These are phyloP conservation scores for Oasisia sp. DNA, from an alignment of 2,888 invertebrate species.

Conservation along the genomic window DNA sequence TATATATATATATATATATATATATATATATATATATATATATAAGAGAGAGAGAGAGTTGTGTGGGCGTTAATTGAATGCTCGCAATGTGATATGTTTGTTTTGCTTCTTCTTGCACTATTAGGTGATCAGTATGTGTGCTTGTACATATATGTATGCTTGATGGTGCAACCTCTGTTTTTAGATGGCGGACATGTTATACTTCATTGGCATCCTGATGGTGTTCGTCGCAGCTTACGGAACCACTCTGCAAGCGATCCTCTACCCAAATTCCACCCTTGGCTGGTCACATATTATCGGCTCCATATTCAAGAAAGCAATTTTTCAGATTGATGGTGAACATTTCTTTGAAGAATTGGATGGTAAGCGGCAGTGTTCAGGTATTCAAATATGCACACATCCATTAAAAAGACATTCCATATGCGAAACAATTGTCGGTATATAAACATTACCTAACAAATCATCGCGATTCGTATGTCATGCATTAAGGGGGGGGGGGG, in stretches of 20 bases:
- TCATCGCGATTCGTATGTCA: too few species aligned
- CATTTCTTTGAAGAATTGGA: constrained; percentile 63
- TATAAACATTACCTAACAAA: too few species aligned
- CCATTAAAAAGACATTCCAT: too few species aligned
- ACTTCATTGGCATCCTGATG: constrained; percentile 62
- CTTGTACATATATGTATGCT: background rate
- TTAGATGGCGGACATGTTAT: constrained; percentile 61
- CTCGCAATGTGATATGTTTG: too few species aligned
- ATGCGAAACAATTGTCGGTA: too few species aligned
- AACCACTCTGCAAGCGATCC: constrained; percentile 61
- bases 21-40: background rate
- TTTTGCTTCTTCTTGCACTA: too few species aligned
- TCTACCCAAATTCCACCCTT: constrained; percentile 60
- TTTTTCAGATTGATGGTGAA: constrained; percentile 67
- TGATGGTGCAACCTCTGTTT: constrained; percentile 23
- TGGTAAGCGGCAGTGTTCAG: constrained; percentile 43
- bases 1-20: constrained; percentile 17
- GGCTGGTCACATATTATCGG: constrained; percentile 47
- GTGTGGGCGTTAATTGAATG: too few species aligned
- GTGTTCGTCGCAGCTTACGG: constrained; percentile 64
- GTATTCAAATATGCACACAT: background rate
- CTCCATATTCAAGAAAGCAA: constrained; percentile 62
- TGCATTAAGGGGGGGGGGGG: too few species aligned
- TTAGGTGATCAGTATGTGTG: too few species aligned
- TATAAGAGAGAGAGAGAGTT: background rate